Conservation (phyloP, 2,888 invertebrate species). For the Aphidoletes aphidimyza region DNA sequence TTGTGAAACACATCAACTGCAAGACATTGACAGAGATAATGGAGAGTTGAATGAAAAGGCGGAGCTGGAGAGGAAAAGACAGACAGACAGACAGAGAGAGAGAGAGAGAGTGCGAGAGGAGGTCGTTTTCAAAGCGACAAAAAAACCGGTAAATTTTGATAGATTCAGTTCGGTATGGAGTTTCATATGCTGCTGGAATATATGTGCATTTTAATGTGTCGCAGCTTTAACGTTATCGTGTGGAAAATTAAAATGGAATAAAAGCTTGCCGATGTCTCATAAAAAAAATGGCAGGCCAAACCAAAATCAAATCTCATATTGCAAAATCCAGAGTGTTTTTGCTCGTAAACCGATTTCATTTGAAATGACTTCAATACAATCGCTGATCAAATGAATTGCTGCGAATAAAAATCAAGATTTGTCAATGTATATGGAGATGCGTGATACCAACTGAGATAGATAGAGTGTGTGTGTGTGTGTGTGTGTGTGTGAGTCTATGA, state of each 20-base stretch:
- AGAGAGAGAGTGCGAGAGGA: background rate
- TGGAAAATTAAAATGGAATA: slow-evolving; percentile 31
- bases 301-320: slow-evolving; percentile 28
- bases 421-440: too few species aligned
- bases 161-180: background rate
- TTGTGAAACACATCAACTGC: slow-evolving; percentile 40
- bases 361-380: slow-evolving; percentile 2
- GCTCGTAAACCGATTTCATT: slow-evolving; percentile 11
- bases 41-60: background rate
- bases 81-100: background rate
- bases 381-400: background rate
- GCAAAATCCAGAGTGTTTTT: background rate
- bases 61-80: background rate
- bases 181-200: background rate
- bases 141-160: slow-evolving; percentile 1
- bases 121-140: too few species aligned
- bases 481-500: too few species aligned
- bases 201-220: background rate
- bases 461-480: too few species aligned
- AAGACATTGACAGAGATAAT: background rate
- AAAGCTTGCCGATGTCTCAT: too few species aligned
- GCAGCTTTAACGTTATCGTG: slow-evolving; percentile 36
- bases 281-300: background rate
- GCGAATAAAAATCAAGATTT: background rate
- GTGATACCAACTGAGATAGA: too few species aligned